Conservation (phyloP, 2,113 vertebrate genomes). For the Oryzias curvinotus region DNA sequence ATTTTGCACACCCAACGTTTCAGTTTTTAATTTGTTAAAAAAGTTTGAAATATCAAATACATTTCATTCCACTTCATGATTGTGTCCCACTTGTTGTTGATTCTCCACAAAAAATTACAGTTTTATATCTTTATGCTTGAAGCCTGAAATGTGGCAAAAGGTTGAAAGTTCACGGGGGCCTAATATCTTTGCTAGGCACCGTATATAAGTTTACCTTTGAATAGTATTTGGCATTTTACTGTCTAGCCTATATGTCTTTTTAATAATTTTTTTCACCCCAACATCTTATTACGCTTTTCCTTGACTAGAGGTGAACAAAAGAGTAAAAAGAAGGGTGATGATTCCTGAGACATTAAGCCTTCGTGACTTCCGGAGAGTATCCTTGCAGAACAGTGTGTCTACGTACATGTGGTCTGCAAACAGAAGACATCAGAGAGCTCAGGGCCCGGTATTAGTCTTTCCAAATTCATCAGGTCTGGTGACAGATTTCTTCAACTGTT, state of each 20-base stretch:
- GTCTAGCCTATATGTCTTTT: conserved; percentile 1
- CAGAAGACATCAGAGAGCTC: neutral
- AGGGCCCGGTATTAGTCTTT: neutral
- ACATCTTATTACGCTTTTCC: neutral
- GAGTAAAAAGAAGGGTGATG: neutral
- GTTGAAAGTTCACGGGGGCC: too few relatives aligned
- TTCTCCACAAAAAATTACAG: too few relatives aligned
- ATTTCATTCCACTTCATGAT: too few relatives aligned
- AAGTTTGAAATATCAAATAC: too few relatives aligned
- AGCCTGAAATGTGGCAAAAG: too few relatives aligned
- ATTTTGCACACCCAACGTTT: too few relatives aligned
- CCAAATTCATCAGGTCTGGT: neutral
- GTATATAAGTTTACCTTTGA: too few relatives aligned
- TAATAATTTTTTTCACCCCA: neutral
- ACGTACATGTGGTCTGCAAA: conserved; percentile 8
- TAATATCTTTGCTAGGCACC: too few relatives aligned
- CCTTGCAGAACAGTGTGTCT: conserved; percentile 1
- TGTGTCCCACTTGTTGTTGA: too few relatives aligned
- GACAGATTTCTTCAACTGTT: conserved; percentile 20
- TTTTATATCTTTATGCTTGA: too few relatives aligned
- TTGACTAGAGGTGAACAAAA: neutral
- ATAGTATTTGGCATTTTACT: conserved; percentile 7
- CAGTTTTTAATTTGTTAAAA: too few relatives aligned
- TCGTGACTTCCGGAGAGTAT: neutral
- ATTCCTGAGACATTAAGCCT: neutral